Evolutionary conservation across 2,113 vertebrate species (phyloP).

Genomic region (Leucopsar rothschildi): DNA sequence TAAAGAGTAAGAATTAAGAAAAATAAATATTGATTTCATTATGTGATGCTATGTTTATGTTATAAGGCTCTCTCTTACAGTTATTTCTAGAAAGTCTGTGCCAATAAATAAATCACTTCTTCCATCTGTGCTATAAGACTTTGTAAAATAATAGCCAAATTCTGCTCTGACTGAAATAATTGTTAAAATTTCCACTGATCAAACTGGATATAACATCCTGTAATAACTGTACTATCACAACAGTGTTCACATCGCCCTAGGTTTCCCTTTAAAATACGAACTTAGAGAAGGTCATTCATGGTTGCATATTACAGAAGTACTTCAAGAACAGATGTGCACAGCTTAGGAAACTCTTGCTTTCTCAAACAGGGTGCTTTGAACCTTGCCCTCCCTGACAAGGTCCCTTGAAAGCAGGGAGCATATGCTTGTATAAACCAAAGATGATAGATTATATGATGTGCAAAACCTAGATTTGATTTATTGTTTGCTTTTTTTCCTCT

Average conservation of each 20-base stretch:
- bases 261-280: neutral
- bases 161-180: neutral
- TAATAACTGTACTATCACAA: neutral
- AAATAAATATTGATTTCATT: neutral
- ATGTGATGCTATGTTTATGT: neutral
- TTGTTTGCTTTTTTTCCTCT: neutral
- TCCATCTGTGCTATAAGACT: neutral
- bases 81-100: neutral
- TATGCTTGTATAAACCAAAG: neutral
- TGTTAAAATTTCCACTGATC: neutral
- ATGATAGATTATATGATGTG: neutral
- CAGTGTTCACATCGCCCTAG: neutral
- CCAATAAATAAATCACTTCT: neutral
- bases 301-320: neutral
- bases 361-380: neutral
- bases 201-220: neutral
- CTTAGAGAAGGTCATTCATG: neutral
- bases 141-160: neutral
- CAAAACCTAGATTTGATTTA: neutral
- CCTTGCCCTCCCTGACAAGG: fast-evolving
- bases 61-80: neutral
- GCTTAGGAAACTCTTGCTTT: neutral
- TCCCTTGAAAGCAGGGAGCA: neutral
- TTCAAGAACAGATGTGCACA: neutral
- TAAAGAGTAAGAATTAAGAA: neutral